Percentiles rank a stretch among this genome's conserved stretches.
Conservation (phyloP, 2,113 vertebrate species). For the Salvator merianae region DNA sequence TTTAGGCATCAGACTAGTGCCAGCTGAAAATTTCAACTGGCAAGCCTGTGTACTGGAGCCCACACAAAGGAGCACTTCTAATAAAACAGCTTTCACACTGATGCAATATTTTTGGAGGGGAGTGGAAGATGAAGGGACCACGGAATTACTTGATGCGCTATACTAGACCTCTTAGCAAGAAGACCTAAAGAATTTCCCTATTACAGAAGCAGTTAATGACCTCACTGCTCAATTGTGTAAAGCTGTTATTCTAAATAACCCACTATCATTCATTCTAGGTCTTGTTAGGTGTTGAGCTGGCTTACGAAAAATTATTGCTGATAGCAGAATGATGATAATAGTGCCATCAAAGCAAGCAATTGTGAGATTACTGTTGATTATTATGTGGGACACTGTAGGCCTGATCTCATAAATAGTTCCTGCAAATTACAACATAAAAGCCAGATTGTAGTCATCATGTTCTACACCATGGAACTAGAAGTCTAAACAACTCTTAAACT, state of each 20-base stretch:
- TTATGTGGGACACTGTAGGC: background rate
- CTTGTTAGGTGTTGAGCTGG: background rate
- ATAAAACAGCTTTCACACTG: no score
- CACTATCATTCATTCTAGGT: background rate
- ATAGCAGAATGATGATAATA: constrained; percentile 5
- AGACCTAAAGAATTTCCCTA: background rate
- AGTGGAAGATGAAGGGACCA: background rate
- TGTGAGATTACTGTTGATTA: background rate
- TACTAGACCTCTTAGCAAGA: background rate
- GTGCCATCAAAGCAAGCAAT: background rate
- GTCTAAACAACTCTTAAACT: background rate
- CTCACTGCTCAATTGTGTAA: background rate
- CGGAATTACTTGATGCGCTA: background rate
- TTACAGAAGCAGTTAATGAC: background rate
- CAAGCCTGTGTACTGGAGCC: no score
- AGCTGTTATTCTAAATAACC: background rate
- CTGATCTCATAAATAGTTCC: background rate
- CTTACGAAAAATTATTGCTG: background rate
- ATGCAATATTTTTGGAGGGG: background rate
- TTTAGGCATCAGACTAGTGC: no score
- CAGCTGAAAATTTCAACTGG: no score
- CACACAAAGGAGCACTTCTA: no score
- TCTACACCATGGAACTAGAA: background rate
- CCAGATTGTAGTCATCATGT: background rate
- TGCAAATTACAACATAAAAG: background rate